Conservation (phyloP, 2,797 vertebrate genomes). For the Melanogrammus aeglefinus region DNA sequence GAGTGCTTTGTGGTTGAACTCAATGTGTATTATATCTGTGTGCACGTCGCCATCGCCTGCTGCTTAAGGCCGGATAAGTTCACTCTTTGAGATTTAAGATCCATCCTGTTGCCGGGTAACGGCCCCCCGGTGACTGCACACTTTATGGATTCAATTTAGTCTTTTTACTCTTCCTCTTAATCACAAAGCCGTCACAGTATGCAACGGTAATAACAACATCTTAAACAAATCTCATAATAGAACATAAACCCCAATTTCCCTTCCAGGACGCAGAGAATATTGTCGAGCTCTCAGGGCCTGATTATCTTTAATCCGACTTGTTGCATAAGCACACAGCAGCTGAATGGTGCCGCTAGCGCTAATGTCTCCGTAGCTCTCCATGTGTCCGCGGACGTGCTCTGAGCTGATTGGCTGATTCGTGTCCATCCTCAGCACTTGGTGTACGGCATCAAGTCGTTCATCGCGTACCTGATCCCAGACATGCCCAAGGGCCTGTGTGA, state of each 20-base stretch:
- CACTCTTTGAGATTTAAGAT: not conserved
- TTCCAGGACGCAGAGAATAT: not conserved
- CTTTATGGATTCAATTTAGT: not conserved
- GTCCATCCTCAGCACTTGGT: constrained; percentile 86
- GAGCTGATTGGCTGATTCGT: not conserved
- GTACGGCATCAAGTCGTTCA: constrained; percentile 98
- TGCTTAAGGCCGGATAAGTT: not conserved
- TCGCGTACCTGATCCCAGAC: constrained; percentile 97
- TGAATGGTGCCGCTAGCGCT: not conserved
- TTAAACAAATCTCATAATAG: not conserved
- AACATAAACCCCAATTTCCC: not conserved
- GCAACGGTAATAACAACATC: not conserved
- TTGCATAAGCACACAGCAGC: not conserved
- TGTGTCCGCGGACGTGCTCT: not conserved
- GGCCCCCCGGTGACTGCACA: not conserved
- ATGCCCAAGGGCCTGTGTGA: constrained; percentile 96
- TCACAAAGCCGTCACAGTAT: not conserved
- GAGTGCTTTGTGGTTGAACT: not conserved
- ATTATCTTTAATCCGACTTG: not conserved
- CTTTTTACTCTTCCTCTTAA: not conserved
- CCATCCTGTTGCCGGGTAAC: not conserved
- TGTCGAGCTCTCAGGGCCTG: not conserved
- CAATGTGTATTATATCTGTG: not conserved
- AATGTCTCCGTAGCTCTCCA: not conserved
- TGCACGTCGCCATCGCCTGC: not conserved